Evolutionary conservation across 2,888 invertebrate genomes (phyloP), one percentile per base, ranked within the genome.

Genomic region (Cheilosia grossa): DNA sequence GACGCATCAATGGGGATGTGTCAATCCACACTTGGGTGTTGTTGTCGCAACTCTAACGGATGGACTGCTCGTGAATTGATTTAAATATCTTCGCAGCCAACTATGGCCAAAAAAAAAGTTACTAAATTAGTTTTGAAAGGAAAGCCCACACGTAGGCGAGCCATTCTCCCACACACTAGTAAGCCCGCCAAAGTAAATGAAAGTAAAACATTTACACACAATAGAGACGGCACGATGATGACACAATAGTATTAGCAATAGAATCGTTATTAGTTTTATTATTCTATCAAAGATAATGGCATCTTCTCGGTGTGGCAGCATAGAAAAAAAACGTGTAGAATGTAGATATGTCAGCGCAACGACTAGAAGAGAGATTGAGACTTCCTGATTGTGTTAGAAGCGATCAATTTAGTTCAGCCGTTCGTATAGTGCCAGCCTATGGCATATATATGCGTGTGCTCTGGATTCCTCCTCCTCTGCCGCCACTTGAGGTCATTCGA

Each of bases 371-470:
- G 63, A 83, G 80, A 83, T 83, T 83, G 74, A 83, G 80, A 83
- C 83, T 83, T 83, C 83, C 83, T 83, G 73, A 83, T 83, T 83
- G 80, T 66, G 80, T 83, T 80, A 83, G 78, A 30, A 15, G 51
- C 73, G 73, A 79, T 83, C 82, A 83, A 79, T 79, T 83, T 79
- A 80, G 69, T 70, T 59, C 79, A 82, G 53, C 17, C 24, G 27
- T 33, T 61, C 51, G 40, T 27, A n/a, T n/a, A 21, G 44, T 56
- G 49, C 37, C 37, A n/a, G 42, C 54, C 67, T 19, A 30, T 17
- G 13, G 7, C 13, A 24, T 19, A 19, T 9, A 9, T 13, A 51
- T 21, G 24, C 9, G 64, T 74, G 66, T 75, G 51, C 66, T 44
- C 17, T 51, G 61, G 42, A 78, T 78, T 63, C 56, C 73, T 73